Percentiles rank a stretch among this genome's conserved stretches.
Conservation (phyloP, 2,113 vertebrate species). For the Piaya cayana region DNA sequence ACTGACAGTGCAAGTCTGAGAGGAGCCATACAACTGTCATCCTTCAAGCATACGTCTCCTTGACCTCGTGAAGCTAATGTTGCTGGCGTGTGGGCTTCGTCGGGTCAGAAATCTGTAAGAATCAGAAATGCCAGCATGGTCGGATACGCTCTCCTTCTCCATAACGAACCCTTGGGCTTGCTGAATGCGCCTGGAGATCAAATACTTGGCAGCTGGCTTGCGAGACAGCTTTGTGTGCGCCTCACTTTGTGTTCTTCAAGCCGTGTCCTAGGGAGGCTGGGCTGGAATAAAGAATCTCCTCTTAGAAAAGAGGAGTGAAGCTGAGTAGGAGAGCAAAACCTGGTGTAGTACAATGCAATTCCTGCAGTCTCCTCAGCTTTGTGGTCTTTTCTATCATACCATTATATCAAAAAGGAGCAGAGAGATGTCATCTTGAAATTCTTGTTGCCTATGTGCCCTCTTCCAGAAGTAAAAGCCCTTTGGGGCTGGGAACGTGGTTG, state of each 20-base stretch:
- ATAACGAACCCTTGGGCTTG: not conserved
- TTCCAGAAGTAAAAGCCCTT: not conserved
- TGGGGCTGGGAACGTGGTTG: not conserved
- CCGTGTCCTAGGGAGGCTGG: not conserved
- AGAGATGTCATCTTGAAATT: not conserved
- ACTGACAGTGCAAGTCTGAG: not conserved
- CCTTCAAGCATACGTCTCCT: constrained; percentile 9
- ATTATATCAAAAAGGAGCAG: not conserved
- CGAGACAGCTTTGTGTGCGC: not conserved
- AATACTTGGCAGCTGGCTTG: not conserved
- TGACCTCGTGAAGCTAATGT: not conserved
- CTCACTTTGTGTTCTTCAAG: not conserved
- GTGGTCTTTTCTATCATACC: not conserved
- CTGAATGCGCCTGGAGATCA: not conserved
- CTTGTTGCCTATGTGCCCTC: not conserved
- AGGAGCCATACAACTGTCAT: not conserved
- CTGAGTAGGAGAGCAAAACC: not conserved
- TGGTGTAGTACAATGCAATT: not conserved
- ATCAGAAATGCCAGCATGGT: not conserved
- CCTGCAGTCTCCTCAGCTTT: not conserved
- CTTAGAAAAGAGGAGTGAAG: not conserved
- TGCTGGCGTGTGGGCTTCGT: not conserved
- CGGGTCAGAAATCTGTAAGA: not conserved
- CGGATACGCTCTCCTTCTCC: not conserved
- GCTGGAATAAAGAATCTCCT: not conserved